Percentiles rank a stretch among this genome's conserved stretches.
phyloP scores from a whole-genome alignment of 2,797 vertebrate species.

The Leptoclinus maculatus region DNA sequence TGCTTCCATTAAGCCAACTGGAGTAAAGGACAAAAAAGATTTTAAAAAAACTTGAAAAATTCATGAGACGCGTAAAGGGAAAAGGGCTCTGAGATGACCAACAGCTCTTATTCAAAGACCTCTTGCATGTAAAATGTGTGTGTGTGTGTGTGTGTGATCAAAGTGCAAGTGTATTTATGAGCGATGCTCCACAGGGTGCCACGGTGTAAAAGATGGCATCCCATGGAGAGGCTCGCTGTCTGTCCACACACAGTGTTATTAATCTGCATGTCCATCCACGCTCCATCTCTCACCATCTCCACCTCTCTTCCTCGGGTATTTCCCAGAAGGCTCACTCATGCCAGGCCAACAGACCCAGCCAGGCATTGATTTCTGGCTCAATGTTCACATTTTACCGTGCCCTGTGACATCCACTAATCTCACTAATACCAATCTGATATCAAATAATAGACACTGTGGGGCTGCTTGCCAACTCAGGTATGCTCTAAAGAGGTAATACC shows the following conservation, averaged over 20 bases:
- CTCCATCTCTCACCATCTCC: constrained; percentile 48
- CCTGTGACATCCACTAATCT: constrained; percentile 77
- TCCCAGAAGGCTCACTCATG: constrained; percentile 57
- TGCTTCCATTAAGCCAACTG: constrained; percentile 64
- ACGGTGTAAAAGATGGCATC: constrained; percentile 52
- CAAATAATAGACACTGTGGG: constrained; percentile 69
- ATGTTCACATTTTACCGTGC: constrained; percentile 68
- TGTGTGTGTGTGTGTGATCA: constrained; percentile 17
- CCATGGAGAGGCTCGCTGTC: constrained; percentile 63
- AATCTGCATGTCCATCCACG: constrained; percentile 57
- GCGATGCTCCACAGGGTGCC: constrained; percentile 49
- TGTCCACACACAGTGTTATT: constrained; percentile 63
- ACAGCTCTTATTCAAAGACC: constrained; percentile 70
- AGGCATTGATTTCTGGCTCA: constrained; percentile 75
- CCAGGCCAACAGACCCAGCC: constrained; percentile 58
- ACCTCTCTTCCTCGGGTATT: constrained; percentile 22
- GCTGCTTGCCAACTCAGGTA: constrained; percentile 69
- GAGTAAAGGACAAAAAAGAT: constrained; percentile 62
- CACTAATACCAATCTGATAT: constrained; percentile 74
- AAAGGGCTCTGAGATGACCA: constrained; percentile 71
- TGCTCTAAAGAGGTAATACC: constrained; percentile 36
- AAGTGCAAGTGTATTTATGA: constrained; percentile 40
- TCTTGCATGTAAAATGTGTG: constrained; percentile 48
- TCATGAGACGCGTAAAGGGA: constrained; percentile 72
- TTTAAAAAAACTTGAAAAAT: constrained; percentile 71